Conservation (phyloP, 2,797 vertebrate genomes). For the Tokudaia muenninki region DNA sequence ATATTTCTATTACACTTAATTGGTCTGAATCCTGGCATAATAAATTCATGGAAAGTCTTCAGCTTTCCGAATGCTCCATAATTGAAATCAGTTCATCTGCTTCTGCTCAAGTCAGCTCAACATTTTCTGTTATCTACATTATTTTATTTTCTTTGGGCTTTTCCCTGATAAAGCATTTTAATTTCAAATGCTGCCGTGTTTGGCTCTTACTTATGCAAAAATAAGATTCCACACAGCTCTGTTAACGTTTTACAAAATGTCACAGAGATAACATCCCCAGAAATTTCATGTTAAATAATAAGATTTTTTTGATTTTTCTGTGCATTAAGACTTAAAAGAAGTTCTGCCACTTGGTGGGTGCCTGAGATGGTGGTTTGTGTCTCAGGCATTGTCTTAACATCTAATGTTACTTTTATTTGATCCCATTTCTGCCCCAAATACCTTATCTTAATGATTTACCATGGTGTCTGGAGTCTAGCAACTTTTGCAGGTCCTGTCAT, state of each 20-base stretch:
- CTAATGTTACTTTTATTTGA: neutral
- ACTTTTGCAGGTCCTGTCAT: neutral
- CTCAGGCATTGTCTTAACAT: too few species aligned
- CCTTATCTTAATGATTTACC: neutral
- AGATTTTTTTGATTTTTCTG: conserved; percentile 7
- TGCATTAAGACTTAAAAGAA: neutral
- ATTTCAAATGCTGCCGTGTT: neutral
- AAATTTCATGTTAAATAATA: neutral
- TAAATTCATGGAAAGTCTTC: neutral
- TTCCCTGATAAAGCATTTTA: neutral
- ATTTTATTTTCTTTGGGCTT: neutral
- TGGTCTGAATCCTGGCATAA: neutral
- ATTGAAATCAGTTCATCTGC: neutral
- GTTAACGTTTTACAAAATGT: conserved; percentile 53
- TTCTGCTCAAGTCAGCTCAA: neutral
- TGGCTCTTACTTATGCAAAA: conserved; percentile 54
- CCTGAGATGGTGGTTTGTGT: neutral
- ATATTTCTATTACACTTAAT: neutral
- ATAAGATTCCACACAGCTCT: conserved; percentile 16
- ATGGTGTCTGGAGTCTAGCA: too few species aligned
- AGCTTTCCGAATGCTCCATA: neutral
- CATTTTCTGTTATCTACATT: neutral
- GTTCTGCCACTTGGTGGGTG: neutral
- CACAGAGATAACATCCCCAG: neutral
- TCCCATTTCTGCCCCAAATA: neutral